phyloP scores from a whole-genome alignment of 2,113 vertebrate species.

The Phoenicopterus ruber region DNA sequence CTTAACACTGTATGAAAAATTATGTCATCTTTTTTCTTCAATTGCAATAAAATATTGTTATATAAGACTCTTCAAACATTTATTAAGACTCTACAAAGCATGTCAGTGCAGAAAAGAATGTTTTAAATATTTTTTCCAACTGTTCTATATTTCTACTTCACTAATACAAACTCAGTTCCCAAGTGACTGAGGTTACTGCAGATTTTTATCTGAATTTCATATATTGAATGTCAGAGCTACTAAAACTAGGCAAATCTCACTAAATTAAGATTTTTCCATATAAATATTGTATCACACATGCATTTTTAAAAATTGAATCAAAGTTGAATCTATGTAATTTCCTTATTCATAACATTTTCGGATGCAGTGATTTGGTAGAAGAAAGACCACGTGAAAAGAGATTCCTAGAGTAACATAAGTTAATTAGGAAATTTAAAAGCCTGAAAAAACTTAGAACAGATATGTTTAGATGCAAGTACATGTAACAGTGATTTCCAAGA shows the following conservation, averaged over 20 bases:
- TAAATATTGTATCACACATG: not conserved
- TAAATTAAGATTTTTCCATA: not conserved
- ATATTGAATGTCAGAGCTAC: not conserved
- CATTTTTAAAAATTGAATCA: not conserved
- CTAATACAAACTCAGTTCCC: not conserved
- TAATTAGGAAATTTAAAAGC: not conserved
- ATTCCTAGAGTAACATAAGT: not conserved
- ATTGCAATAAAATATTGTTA: constrained; percentile 13
- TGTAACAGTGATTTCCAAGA: not conserved
- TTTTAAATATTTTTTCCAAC: not conserved
- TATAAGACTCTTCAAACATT: constrained; percentile 7
- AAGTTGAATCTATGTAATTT: not conserved
- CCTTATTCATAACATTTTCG: not conserved
- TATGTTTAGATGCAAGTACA: not conserved
- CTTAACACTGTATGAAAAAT: not conserved
- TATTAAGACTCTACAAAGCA: not conserved
- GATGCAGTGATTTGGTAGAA: not conserved
- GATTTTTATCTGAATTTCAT: not conserved
- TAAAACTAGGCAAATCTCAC: not conserved
- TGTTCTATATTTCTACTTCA: not conserved
- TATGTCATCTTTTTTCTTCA: not conserved
- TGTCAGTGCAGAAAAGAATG: not conserved
- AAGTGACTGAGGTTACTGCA: not conserved
- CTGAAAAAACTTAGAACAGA: not conserved
- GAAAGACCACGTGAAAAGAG: not conserved